phyloP scores from a whole-genome alignment of 2,888 invertebrate genomes.

The Calameuta pallipes region DNA sequence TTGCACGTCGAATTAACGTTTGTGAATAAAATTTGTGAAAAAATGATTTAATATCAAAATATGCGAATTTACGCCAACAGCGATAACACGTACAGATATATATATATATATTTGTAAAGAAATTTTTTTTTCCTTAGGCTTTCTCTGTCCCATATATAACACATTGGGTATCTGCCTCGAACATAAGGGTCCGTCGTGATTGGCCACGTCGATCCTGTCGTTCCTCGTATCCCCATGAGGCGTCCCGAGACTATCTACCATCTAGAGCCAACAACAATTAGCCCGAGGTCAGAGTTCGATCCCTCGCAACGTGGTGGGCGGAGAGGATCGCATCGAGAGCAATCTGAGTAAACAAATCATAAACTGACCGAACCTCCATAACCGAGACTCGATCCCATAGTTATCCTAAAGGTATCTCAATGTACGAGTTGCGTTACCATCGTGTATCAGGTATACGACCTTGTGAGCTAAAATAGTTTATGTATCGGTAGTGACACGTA shows the following conservation, averaged over 20 bases:
- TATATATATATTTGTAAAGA: not conserved
- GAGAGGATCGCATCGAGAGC: slow-evolving; percentile 48
- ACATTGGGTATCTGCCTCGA: not conserved
- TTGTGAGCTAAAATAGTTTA: not conserved
- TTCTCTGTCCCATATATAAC: not conserved
- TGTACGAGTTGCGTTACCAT: not conserved
- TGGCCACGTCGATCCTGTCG: slow-evolving; percentile 7
- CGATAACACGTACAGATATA: not conserved
- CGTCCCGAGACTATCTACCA: slow-evolving; percentile 48
- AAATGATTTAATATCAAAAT: not conserved
- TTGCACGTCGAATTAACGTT: not conserved
- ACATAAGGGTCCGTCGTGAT: not conserved
- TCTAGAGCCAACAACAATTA: slow-evolving; percentile 66
- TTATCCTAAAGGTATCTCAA: not conserved
- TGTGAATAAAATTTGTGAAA: not conserved
- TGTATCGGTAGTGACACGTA: not conserved
- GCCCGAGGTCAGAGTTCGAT: slow-evolving; percentile 63
- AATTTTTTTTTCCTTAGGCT: not conserved
- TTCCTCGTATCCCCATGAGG: slow-evolving; percentile 15
- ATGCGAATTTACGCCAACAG: not conserved
- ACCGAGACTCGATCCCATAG: not conserved
- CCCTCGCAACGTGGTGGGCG: slow-evolving; percentile 46
- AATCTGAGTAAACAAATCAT: slow-evolving; percentile 63
- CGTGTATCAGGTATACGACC: not conserved
- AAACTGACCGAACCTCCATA: slow-evolving; percentile 32